Evolutionary conservation across 2,113 vertebrate species (phyloP), one percentile per base, ranked within the genome.

Genomic region (Spheniscus mendiculus): DNA sequence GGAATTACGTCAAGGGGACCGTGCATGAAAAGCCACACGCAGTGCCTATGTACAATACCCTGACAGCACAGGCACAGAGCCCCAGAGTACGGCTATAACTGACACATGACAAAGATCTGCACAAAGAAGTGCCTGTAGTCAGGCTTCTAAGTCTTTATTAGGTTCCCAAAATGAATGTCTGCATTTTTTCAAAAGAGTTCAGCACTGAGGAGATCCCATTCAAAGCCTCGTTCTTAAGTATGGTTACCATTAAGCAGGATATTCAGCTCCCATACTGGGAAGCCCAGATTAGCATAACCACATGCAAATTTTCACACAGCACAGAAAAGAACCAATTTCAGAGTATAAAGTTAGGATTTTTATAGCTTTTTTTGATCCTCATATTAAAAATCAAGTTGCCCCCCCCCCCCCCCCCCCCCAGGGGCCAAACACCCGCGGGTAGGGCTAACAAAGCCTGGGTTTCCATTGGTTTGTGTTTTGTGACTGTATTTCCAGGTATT

Each of bases 261-360:
- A 87, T 85, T 73, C 66, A 73, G 78, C 38, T 77, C 45, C 87
- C 78, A 71, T 85, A 32, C 40, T 50, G 73, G 62, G 87, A 91
- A 82, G 66, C 17, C 29, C 66, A 89, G 49, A 96, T 96, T 94
- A 91, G n/a, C 84, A 85, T 83, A 94, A 77, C 78, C 59, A 40
- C 62, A 94, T 85, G 70, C 62, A 95, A 95, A 94, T 97, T 93
- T 94, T 77, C 78, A 94, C 62, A 58, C 29, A 79, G 66, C 29
- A 93, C 14, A 86, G 70, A 82, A 89, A 83, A 88, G 32, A 89
- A 87, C 58, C 34, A 29, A 91, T 92, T 94, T 94, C 42, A 29
- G 53, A 83, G 29, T 18, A 42, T 53, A 55, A 85, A 93, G 58
- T 77, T 82, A 83, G 74, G 17, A 6, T 50, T 92, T 95, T 83